Evolutionary conservation across 2,113 vertebrate genomes (phyloP).

Genomic region (Rattus rattus): DNA sequence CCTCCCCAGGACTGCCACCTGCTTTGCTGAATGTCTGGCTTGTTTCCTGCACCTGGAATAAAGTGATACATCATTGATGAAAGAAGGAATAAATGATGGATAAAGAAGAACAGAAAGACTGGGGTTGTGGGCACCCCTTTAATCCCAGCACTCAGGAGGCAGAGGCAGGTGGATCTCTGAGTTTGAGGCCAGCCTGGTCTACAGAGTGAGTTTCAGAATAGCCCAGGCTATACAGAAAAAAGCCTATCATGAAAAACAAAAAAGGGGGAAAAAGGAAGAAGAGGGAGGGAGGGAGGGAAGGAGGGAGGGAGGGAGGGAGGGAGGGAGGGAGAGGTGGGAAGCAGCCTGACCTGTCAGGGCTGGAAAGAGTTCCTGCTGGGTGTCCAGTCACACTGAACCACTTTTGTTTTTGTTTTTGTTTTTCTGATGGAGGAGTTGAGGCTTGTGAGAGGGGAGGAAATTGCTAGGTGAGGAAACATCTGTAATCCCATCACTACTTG

Average conservation of each 20-base stretch:
- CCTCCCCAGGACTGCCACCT: not conserved
- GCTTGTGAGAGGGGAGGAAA: not conserved
- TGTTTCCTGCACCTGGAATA: conserved; percentile 32
- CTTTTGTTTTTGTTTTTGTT: not conserved
- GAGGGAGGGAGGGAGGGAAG: not conserved
- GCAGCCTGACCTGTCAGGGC: not conserved
- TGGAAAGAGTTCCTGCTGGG: not conserved
- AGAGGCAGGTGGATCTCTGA: not conserved
- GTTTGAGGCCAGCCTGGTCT: not conserved
- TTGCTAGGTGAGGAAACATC: not conserved
- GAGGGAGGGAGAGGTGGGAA: not conserved
- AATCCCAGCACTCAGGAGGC: not conserved
- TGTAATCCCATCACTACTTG: not conserved
- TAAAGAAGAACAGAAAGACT: not conserved
- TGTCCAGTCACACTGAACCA: not conserved
- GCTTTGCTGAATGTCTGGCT: conserved; percentile 21
- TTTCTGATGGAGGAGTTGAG: conserved; percentile 14
- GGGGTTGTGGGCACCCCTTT: not conserved
- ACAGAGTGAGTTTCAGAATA: not conserved
- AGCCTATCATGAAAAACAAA: not conserved
- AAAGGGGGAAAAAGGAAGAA: too few relatives aligned
- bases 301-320: not conserved
- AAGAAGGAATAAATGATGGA: not conserved
- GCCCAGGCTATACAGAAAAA: not conserved
- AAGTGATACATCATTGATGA: conserved; percentile 19